Conservation (phyloP, 2,888 invertebrate species). For the Eledona agricola region DNA sequence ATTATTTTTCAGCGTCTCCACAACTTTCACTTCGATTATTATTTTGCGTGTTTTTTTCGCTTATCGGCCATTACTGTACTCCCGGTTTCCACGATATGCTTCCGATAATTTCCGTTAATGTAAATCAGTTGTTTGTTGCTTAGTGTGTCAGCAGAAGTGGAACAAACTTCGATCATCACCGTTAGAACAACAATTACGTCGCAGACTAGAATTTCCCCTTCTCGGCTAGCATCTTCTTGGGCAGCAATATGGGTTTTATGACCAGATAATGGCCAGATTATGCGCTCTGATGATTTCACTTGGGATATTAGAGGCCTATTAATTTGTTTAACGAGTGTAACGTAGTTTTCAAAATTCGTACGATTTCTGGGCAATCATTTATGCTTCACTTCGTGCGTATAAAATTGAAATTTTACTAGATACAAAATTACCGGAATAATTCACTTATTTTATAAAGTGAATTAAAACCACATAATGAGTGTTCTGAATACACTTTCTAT, state of each 20-base stretch:
- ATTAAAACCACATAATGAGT: no score
- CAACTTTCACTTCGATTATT: neutral
- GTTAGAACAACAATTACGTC: constrained; percentile 38
- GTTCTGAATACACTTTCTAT: no score
- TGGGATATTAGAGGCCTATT: constrained; percentile 9
- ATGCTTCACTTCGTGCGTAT: constrained; percentile 13
- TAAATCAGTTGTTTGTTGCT: constrained; percentile 9
- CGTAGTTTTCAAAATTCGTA: constrained; percentile 8
- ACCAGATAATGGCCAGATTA: constrained; percentile 15
- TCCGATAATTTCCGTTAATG: constrained; percentile 6
- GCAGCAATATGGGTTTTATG: constrained; percentile 6
- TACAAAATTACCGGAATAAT: no score
- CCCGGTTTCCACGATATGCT: constrained; percentile 2
- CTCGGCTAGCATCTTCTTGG: constrained; percentile 10
- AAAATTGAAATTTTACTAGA: constrained; percentile 25
- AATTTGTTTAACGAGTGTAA: constrained; percentile 11
- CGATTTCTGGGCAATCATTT: constrained; percentile 7
- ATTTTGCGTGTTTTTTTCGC: neutral
- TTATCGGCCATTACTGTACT: neutral
- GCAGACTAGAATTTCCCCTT: constrained; percentile 3
- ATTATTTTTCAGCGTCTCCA: neutral
- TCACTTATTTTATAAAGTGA: no score
- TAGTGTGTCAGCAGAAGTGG: constrained; percentile 40
- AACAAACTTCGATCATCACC: constrained; percentile 34
- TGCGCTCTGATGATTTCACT: constrained; percentile 9